These are phyloP conservation scores for Natator depressus DNA, from an alignment of 2,113 vertebrate genomes.

Conservation along the genomic window DNA sequence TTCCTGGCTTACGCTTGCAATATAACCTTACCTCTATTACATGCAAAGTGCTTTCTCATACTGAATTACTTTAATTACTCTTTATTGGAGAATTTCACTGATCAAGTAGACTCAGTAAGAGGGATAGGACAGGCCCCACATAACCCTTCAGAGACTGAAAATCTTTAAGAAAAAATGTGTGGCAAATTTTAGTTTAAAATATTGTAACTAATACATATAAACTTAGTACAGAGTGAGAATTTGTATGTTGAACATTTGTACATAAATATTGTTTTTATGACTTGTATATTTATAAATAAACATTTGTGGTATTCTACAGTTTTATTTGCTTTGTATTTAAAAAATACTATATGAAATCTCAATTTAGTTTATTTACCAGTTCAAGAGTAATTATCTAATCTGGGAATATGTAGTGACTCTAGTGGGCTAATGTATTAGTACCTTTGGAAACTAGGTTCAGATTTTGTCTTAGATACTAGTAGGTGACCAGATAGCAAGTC, in stretches of 20 bases:
- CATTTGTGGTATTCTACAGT: constrained; percentile 50
- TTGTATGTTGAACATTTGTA: constrained; percentile 50
- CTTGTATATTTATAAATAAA: constrained; percentile 56
- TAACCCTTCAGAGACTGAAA: background rate
- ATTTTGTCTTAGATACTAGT: constrained; percentile 13
- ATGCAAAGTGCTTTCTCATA: background rate
- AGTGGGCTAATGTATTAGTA: background rate
- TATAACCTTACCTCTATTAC: background rate
- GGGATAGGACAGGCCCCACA: background rate
- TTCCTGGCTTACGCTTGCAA: constrained; percentile 15
- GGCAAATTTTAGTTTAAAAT: background rate
- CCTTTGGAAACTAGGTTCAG: constrained; percentile 39
- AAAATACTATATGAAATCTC: constrained; percentile 18
- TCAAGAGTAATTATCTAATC: background rate
- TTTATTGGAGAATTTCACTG: constrained; percentile 31
- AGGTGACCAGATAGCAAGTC: constrained; percentile 36
- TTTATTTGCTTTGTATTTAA: too few species aligned
- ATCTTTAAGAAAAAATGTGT: background rate
- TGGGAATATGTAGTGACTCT: background rate
- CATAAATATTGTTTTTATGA: constrained; percentile 40
- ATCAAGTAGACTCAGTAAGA: background rate
- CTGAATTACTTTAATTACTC: background rate
- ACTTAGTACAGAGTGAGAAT: background rate
- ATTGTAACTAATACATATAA: background rate
- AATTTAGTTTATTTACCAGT: background rate